Evolutionary conservation across 2,797 vertebrate species (phyloP).

Genomic region (Sebastes melanostomus): DNA sequence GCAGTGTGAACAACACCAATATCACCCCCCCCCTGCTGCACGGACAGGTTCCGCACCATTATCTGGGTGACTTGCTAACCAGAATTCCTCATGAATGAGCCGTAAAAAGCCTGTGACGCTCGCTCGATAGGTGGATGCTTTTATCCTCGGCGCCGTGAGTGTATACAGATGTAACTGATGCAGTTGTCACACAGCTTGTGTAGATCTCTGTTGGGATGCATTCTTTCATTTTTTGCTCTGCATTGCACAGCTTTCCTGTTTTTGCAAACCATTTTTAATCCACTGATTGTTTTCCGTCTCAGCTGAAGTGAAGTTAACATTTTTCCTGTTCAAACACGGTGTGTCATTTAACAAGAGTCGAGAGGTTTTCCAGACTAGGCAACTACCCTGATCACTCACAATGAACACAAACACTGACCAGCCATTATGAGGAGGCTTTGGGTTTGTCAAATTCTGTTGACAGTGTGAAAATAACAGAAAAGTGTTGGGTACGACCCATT

Average conservation of each 20-base stretch:
- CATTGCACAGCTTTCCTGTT: background rate
- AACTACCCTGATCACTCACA: constrained; percentile 30
- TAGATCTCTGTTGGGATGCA: background rate
- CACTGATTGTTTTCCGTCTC: constrained; percentile 6
- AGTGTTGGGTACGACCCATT: background rate
- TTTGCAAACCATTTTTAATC: background rate
- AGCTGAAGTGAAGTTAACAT: constrained; percentile 1
- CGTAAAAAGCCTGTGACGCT: constrained; percentile 19
- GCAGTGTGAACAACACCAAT: constrained; percentile 51
- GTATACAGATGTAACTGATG: constrained; percentile 9
- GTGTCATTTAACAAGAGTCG: constrained; percentile 22
- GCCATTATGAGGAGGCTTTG: background rate
- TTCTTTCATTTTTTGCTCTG: background rate
- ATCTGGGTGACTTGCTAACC: constrained; percentile 66
- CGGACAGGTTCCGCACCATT: constrained; percentile 72
- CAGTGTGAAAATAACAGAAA: background rate
- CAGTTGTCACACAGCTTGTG: constrained; percentile 7
- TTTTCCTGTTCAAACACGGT: constrained; percentile 25
- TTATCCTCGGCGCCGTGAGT: background rate
- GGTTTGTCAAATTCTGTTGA: constrained; percentile 4
- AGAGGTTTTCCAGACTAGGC: constrained; percentile 46
- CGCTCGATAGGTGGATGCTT: constrained; percentile 14
- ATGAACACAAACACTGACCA: constrained; percentile 45
- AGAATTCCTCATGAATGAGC: constrained; percentile 58
- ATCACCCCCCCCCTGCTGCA: constrained; percentile 36